Conservation (phyloP, 2,888 invertebrate genomes). For the Dicyrtomina minuta region DNA sequence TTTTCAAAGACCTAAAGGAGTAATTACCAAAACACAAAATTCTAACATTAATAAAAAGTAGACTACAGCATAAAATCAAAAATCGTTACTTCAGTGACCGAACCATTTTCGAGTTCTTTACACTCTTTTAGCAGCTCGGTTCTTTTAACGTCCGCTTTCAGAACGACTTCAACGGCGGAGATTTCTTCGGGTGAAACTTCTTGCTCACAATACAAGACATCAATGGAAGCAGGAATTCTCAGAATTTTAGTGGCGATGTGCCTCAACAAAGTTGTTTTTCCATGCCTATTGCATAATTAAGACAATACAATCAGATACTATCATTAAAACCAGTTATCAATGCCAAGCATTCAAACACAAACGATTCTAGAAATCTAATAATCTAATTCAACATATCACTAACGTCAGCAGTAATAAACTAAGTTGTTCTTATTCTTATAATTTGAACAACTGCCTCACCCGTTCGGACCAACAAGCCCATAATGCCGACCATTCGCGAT, state of each 20-base stretch:
- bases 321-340: conserved; percentile 67
- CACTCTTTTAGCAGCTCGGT: conserved; percentile 78
- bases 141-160: conserved; percentile 90
- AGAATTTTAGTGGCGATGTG: conserved; percentile 89
- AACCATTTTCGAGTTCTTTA: conserved; percentile 73
- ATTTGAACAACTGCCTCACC: conserved; percentile 60
- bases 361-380: neutral
- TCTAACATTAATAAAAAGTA: too few species aligned
- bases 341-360: conserved; percentile 63
- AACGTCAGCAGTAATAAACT: too few species aligned
- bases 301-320: neutral
- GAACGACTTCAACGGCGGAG: conserved; percentile 87
- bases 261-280: conserved; percentile 93
- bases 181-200: conserved; percentile 94
- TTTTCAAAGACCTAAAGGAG: too few species aligned
- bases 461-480: conserved; percentile 97
- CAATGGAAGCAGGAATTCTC: conserved; percentile 93
- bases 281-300: conserved; percentile 72
- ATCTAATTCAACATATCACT: too few species aligned
- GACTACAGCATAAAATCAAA: too few species aligned
- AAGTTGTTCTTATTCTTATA: neutral
- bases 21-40: too few species aligned
- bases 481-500: conserved; percentile 93
- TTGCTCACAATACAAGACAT: conserved; percentile 94
- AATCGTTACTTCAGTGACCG: conserved; percentile 71